Conservation (phyloP, 2,888 invertebrate species). For the Timema podura region DNA sequence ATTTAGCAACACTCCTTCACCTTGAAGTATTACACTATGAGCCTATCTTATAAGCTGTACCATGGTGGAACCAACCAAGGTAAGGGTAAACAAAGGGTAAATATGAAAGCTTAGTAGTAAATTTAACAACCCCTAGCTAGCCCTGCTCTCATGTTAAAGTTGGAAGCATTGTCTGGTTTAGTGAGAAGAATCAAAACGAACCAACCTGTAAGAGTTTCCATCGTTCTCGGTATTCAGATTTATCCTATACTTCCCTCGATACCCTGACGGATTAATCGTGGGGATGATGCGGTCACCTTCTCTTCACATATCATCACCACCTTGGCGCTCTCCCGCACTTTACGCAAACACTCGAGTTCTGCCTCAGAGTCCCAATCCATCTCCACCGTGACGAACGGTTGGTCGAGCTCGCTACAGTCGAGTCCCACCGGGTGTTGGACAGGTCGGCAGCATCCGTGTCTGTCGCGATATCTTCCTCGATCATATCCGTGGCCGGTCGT, state of each 20-base stretch:
- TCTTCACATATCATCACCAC: slow-evolving; percentile 16
- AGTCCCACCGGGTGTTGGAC: slow-evolving; percentile 20
- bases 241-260: slow-evolving; percentile 24
- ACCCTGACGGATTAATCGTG: slow-evolving; percentile 19
- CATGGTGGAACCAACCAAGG: no score
- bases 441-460: slow-evolving; percentile 16
- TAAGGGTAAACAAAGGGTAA: no score
- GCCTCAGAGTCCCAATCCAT: slow-evolving; percentile 17
- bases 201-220: slow-evolving; percentile 22
- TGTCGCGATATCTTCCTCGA: slow-evolving; percentile 17
- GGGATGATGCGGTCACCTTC: slow-evolving; percentile 26
- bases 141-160: not conserved
- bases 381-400: not conserved
- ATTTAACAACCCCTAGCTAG: no score
- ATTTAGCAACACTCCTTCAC: no score
- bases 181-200: not conserved
- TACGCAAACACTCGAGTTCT: slow-evolving; percentile 19
- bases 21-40: no score
- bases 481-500: slow-evolving; percentile 14
- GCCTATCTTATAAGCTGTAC: no score
- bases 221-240: slow-evolving; percentile 15
- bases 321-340: slow-evolving; percentile 20
- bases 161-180: not conserved
- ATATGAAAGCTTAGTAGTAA: no score
- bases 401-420: slow-evolving; percentile 15